Percentiles rank a stretch among this genome's conserved stretches.
Evolutionary conservation across 2,797 vertebrate species (phyloP).

Genomic region (Sciurus vulgaris): DNA sequence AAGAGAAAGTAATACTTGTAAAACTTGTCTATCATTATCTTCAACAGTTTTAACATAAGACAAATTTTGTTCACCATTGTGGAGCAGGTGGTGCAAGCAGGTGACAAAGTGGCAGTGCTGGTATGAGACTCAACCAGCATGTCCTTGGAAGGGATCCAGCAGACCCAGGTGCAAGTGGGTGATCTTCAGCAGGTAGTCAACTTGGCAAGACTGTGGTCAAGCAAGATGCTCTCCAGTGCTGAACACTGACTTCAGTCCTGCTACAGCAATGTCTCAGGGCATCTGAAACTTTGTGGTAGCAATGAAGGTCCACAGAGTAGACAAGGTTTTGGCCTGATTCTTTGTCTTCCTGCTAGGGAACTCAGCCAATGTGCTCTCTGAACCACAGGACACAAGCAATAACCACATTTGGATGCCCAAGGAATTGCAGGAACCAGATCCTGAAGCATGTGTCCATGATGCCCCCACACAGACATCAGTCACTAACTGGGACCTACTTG

Average conservation of each 20-base stretch:
- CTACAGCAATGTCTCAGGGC: neutral
- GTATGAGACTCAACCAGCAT: neutral
- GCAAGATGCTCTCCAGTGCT: neutral
- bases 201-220: neutral
- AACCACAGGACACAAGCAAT: neutral
- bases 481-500: slow-evolving; percentile 90
- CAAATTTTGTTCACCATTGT: no score
- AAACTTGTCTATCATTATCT: no score
- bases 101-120: neutral
- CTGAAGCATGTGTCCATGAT: neutral
- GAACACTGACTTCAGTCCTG: neutral
- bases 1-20: no score
- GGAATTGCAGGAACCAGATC: no score
- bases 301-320: no score
- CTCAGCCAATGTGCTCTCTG: no score
- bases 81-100: no score
- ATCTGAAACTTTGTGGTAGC: no score
- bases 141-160: neutral
- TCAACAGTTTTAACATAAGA: no score
- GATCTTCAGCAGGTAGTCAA: neutral
- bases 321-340: neutral
- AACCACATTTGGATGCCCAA: neutral
- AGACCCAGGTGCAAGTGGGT: no score
- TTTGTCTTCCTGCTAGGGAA: neutral
- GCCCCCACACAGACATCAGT: slow-evolving; percentile 83